Percentiles rank a stretch among this genome's conserved stretches.
Evolutionary conservation across 2,113 vertebrate species (phyloP).

Genomic region (Indicator maculatus): DNA sequence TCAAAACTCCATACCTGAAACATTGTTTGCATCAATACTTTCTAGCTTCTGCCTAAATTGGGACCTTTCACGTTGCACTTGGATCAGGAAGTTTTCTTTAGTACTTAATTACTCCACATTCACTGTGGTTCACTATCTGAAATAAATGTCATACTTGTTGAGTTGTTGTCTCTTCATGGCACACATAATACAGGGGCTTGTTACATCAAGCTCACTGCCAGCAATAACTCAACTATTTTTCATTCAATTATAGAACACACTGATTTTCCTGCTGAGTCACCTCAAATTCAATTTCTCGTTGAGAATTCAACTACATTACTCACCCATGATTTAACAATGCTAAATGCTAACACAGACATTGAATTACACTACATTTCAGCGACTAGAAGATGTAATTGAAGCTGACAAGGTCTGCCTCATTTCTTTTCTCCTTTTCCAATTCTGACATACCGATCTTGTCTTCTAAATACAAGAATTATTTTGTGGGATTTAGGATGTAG

Average conservation of each 20-base stretch:
- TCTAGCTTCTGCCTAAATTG: background rate
- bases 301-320: constrained; percentile 63
- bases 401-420: background rate
- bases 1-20: background rate
- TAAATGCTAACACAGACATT: constrained; percentile 56
- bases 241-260: constrained; percentile 35
- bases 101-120: background rate
- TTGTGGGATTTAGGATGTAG: background rate
- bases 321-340: constrained; percentile 59
- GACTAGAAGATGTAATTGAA: constrained; percentile 22
- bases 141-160: constrained; percentile 10
- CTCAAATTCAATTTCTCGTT: constrained; percentile 63
- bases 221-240: constrained; percentile 17
- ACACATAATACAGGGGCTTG: background rate
- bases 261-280: constrained; percentile 62
- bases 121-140: constrained; percentile 22
- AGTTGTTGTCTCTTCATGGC: background rate
- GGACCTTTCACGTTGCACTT: background rate
- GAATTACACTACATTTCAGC: constrained; percentile 57
- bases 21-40: background rate
- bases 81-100: background rate
- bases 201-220: background rate
- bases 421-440: background rate
- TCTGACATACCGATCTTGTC: background rate
- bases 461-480: background rate